A percentile compares a stretch with the other conserved stretches of the same genome.
phyloP scores from a whole-genome alignment of 2,888 invertebrate genomes.

The Cephus pygmeus region DNA sequence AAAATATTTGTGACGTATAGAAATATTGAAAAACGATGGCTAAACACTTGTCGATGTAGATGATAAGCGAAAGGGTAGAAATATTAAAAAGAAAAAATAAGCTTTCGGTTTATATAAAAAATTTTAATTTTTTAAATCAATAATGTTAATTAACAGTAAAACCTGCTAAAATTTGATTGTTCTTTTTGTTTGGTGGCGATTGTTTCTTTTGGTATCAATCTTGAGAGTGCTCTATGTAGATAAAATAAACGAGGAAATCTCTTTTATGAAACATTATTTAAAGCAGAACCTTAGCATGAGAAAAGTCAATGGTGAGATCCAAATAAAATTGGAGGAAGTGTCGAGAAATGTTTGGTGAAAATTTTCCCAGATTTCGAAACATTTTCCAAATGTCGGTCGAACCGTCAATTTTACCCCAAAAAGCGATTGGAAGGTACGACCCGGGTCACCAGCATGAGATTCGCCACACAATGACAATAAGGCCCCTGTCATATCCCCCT shows the following conservation, averaged over 20 bases:
- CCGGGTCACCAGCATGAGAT: constrained; percentile 32
- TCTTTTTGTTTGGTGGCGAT: neutral
- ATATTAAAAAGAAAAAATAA: neutral
- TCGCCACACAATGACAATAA: constrained; percentile 32
- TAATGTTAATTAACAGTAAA: neutral
- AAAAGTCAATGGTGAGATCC: neutral
- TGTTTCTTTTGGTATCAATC: neutral
- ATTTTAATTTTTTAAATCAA: neutral
- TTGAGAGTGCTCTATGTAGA: neutral
- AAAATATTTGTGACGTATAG: neutral
- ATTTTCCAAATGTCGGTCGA: constrained; percentile 29
- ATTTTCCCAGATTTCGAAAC: constrained; percentile 23
- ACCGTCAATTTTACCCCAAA: constrained; percentile 19
- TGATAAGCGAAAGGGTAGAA: neutral
- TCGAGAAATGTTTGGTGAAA: neutral
- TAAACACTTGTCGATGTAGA: neutral
- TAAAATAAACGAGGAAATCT: neutral
- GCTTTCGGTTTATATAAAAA: neutral
- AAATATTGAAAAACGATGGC: neutral
- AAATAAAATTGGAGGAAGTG: neutral
- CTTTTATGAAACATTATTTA: neutral
- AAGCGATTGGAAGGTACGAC: constrained; percentile 13
- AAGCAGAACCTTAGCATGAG: neutral
- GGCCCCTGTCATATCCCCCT: constrained; percentile 28
- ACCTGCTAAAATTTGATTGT: neutral